Evolutionary conservation across 2,797 vertebrate species (phyloP).

Genomic region (Periophthalmus magnuspinnatus): DNA sequence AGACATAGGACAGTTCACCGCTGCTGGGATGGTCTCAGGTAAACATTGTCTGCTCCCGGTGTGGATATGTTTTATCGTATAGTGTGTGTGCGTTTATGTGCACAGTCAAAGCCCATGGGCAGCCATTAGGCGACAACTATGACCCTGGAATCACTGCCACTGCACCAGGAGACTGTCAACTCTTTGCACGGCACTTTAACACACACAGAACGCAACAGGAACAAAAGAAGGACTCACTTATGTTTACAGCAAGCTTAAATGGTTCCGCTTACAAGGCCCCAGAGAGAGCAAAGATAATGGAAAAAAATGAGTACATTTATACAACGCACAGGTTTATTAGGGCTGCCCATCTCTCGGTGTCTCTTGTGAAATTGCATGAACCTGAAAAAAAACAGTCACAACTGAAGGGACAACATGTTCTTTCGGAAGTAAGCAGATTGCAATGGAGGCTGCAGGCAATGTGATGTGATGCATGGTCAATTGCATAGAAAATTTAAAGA

Average conservation of each 20-base stretch:
- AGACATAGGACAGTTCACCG: slow-evolving; percentile 13
- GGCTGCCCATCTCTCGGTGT: no score
- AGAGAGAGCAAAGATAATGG: not conserved
- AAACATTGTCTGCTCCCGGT: slow-evolving; percentile 15
- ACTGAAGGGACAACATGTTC: not conserved
- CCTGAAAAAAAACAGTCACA: not conserved
- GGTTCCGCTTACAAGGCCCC: not conserved
- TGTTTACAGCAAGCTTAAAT: slow-evolving; percentile 15
- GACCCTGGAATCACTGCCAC: slow-evolving; percentile 12
- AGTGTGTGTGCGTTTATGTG: not conserved
- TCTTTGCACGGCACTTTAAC: not conserved
- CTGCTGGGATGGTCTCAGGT: slow-evolving; percentile 29
- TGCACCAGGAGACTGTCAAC: not conserved
- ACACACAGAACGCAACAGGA: not conserved
- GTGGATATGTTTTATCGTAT: not conserved
- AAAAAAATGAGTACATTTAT: slow-evolving; percentile 10
- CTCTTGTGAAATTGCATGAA: not conserved
- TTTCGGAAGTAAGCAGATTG: not conserved
- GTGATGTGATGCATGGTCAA: no score
- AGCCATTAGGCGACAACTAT: slow-evolving; percentile 31
- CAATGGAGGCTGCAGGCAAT: no score
- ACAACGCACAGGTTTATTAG: not conserved
- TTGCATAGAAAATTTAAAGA: no score
- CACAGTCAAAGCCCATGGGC: slow-evolving; percentile 3
- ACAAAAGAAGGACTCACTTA: not conserved